Evolutionary conservation across 2,888 invertebrate genomes (phyloP), one percentile per base, ranked within the genome.

Genomic region (Rambutsinella grinnellia): DNA sequence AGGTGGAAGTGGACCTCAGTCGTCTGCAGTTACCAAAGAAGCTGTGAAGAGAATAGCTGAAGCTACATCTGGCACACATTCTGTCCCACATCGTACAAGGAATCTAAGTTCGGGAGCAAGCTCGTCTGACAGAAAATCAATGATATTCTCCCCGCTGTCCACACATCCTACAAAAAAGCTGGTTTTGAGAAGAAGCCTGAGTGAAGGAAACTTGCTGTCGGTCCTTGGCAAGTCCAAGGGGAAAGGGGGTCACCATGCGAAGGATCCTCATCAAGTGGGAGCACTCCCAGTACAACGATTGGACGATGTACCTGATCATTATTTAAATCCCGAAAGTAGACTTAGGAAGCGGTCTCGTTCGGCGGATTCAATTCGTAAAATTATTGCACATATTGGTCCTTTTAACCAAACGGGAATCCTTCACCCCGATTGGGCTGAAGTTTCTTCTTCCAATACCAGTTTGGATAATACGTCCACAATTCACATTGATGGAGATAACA

Each of bases 41-140:
- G 70, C 77, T 44, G 57, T 78, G n/a, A 78, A 78, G 56, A n/a
- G 80, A 53, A 77, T 61, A 2, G 57, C 75, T 27, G 78, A 79
- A 8, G 79, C 68, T 27, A 36, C 62, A 23, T 44, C n/a, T 28
- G 46, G 71, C 58, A 58, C 51, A 23, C 27, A 36, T n/a, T 53
- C 54, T 19, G 28, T 58, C 5, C 56, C 27, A 8, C 81, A 78
- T 10, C 54, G 84, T 27, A 83, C 82, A 24, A 76, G 83, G 51
- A 79, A 81, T 54, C 58, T 72, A 36, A 85, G 85, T 71, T 79
- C 82, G 13, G 83, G 83, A 47, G 82, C 84, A 15, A 79, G 83
- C 6, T 79, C 81, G 13, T 79, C 79, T n/a, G 81, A 82, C 24
- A 75, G 82, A 62, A 82, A 80, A 47, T 82, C 82, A 13, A 19